phyloP scores from a whole-genome alignment of 2,888 invertebrate species.

The Artemia sinica region DNA sequence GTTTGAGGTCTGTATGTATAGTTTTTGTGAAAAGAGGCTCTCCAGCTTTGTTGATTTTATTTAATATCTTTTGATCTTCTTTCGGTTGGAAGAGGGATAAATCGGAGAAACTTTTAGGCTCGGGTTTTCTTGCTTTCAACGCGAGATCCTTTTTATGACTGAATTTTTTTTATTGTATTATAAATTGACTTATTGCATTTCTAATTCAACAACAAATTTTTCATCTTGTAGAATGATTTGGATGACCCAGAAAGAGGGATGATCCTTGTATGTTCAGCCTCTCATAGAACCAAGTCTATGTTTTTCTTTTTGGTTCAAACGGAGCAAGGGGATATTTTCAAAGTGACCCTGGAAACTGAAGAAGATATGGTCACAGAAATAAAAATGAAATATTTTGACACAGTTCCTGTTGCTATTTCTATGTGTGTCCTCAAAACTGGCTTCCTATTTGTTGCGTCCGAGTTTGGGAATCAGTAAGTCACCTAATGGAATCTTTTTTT shows the following conservation, averaged over 20 bases:
- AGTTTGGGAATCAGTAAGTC: slow-evolving; percentile 99
- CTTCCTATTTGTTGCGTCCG: slow-evolving; percentile 91
- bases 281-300: slow-evolving; percentile 98
- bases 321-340: slow-evolving; percentile 92
- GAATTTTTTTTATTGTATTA: too few species aligned
- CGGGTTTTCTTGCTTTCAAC: too few species aligned
- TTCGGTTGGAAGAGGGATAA: too few species aligned
- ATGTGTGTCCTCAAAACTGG: slow-evolving; percentile 98
- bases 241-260: slow-evolving; percentile 98
- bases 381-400: slow-evolving; percentile 96
- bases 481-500: slow-evolving; percentile 18
- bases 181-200: not conserved
- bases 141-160: too few species aligned
- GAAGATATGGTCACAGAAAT: slow-evolving; percentile 98
- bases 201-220: slow-evolving; percentile 19
- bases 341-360: slow-evolving; percentile 88
- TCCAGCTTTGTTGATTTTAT: too few species aligned
- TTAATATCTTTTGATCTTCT: too few species aligned
- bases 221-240: slow-evolving; percentile 55
- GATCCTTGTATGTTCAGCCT: slow-evolving; percentile 97
- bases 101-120: too few species aligned
- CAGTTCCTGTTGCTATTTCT: slow-evolving; percentile 85
- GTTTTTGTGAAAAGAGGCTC: too few species aligned
- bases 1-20: too few species aligned
- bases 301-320: slow-evolving; percentile 98